A percentile compares a stretch with the other conserved stretches of the same genome.
Evolutionary conservation across 2,797 vertebrate species (phyloP).

Genomic region (Lacerta bilineata): DNA sequence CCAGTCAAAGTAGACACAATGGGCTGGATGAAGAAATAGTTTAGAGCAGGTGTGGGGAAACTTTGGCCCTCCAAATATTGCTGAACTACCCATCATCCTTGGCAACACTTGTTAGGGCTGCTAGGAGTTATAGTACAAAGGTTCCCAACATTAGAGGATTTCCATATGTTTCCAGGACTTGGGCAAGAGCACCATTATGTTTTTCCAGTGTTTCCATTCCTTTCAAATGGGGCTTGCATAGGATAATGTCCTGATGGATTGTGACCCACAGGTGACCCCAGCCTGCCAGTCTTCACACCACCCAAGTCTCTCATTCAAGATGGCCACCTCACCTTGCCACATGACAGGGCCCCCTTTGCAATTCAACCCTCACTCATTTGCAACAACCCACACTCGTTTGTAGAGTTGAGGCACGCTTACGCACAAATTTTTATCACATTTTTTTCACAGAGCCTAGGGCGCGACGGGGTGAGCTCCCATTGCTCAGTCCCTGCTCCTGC

Average conservation of each 20-base stretch:
- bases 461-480: too few species aligned
- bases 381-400: not conserved
- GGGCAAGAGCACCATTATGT: not conserved
- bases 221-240: not conserved
- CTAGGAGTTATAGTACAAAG: too few species aligned
- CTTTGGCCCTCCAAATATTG: too few species aligned
- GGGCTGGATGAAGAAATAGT: too few species aligned
- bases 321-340: not conserved
- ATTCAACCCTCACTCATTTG: not conserved
- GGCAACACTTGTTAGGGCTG: too few species aligned
- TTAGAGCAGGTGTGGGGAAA: too few species aligned
- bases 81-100: too few species aligned
- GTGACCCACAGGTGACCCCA: not conserved
- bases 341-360: too few species aligned
- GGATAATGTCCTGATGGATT: not conserved
- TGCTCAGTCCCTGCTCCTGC: too few species aligned
- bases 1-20: too few species aligned
- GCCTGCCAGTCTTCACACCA: not conserved
- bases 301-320: not conserved
- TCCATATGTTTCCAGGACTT: not conserved
- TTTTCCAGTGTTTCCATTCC: not conserved
- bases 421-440: not conserved
- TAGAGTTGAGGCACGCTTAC: not conserved
- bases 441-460: too few species aligned
- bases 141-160: too few species aligned